Evolutionary conservation across 2,797 vertebrate species (phyloP).

Genomic region (Enoplosus armatus): DNA sequence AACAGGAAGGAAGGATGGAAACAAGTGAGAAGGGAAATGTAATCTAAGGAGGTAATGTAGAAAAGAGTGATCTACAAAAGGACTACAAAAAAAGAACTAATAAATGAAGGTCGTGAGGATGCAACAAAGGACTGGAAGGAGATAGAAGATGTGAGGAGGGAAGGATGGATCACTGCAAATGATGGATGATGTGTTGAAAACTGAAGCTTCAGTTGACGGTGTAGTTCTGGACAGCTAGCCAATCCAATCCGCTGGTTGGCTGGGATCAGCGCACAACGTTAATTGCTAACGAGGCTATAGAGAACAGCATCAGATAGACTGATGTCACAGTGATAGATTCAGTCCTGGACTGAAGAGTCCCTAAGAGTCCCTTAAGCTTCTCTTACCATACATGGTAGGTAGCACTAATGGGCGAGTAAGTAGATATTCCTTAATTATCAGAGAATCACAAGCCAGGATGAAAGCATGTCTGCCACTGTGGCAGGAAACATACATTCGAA

Average conservation of each 20-base stretch:
- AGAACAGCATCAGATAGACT: constrained; percentile 37
- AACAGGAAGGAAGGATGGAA: not conserved
- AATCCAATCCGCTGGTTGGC: constrained; percentile 26
- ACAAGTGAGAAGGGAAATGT: not conserved
- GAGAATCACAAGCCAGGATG: not conserved
- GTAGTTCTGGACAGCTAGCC: constrained; percentile 42
- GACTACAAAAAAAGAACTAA: not conserved
- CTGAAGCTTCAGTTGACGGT: not conserved
- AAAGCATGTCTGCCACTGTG: not conserved
- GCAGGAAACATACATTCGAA: too few species aligned
- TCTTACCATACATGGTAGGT: not conserved
- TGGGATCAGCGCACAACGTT: constrained; percentile 13
- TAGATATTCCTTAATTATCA: not conserved
- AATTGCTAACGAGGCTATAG: constrained; percentile 46
- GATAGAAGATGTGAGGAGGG: not conserved
- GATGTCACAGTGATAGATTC: constrained; percentile 47
- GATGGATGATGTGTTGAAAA: constrained; percentile 11
- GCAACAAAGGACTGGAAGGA: not conserved
- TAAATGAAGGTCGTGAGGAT: not conserved
- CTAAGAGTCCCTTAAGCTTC: not conserved
- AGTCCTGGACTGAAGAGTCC: constrained; percentile 1
- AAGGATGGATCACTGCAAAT: not conserved
- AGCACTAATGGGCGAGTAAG: too few species aligned
- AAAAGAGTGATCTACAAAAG: not conserved
- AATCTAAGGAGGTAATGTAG: not conserved